Base-by-base conservation (phyloP, 2,888 invertebrate species). In the Pycnomerus fuliginosus region DNA sequence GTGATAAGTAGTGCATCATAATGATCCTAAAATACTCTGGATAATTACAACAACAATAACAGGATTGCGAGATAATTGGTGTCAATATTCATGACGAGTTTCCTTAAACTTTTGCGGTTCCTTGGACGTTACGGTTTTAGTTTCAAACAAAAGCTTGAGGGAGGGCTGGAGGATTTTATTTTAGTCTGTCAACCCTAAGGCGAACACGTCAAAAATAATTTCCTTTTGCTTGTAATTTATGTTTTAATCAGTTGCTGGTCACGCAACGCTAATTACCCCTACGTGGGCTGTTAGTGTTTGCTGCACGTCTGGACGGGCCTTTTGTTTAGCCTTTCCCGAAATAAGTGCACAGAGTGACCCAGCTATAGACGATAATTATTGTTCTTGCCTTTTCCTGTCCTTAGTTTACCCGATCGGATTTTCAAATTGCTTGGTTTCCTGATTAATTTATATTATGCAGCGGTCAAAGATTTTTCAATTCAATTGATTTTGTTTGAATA, bases 231-330 rank as follows among this genome's bases (percentile, higher is more conserved):
- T 56, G 67, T 66, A 68, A 71, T 71, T 71, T 71, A 70, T 68
- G 70, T 71, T 71, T 71, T 71, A 71, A 71, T 71, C 70, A 69
- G 64, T 67, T 56, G 55, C 57, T 56, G 62, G 69, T 68, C 71
- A 71, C 71, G 71, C 70, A 65, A 71, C 63, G 58, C 62, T 70
- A 70, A 71, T 71, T 71, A 70, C 67, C 61, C 64, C 62, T 62
- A 64, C 64, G 65, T 65, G 65, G 64, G 60, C 58, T 59, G 62
- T 64, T 60, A 60, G 61, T 57, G 55, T 59, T 59, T 58, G 51
- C 58, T 55, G 56, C 52, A 52, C 53, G 55, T 56, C 53, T 55
- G 55, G 49, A 47, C 47, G 47, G 50, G 35, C 52, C 53, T 52
- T 54, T 56, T 54, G 54, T 56, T 50, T 47, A 50, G 36, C 46